Evolutionary conservation across 2,797 vertebrate genomes (phyloP), one percentile per base, ranked within the genome.

Genomic region (Dromococcyx pavoninus): DNA sequence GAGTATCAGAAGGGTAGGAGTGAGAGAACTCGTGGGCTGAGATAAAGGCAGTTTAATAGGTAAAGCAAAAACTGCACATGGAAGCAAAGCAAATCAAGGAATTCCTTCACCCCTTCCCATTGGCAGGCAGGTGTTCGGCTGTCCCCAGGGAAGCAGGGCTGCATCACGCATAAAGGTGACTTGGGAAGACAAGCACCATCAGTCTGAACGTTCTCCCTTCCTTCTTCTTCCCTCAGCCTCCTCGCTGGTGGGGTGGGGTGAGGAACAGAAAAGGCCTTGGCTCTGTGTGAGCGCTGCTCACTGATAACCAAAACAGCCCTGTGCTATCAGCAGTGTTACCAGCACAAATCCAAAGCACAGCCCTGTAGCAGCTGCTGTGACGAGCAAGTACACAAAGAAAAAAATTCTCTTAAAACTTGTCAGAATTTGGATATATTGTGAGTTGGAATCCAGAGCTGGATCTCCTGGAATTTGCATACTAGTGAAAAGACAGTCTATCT

Each of bases 151-250:
- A 2, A 41, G 50, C 41, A 10, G 61, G 35, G 61, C 51, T 74
- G 43, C 13, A 4, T 9, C 51, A 30, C 1, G 0, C 0, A 0
- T 41, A 17, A 21, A 0, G 0, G 19, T 21, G 2, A 33, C 13
- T 72, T 28, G 18, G 17, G 58, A 39, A n/a, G 33, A 15, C 28
- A 25, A 32, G 54, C 1, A 1, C 17, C 58, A 18, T 83, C 9
- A 2, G 27, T 35, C n/a, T 4, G 0, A 53, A 35, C 2, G 0
- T 61, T 23, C 41, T 14, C 13, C 32, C 8, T 56, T 56, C 8
- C 37, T 53, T 3, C 37, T 53, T 3, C 46, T 5, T 35, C 16
- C 30, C 25, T 35, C 35, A 33, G 46, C 46, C 35, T 25, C 3
- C 46, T 62, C 3, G 0, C 35, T n/a, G 46, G 18, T 12, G 17